These are phyloP conservation scores for Grantiella picta DNA, from an alignment of 2,113 vertebrate species.

Conservation along the genomic window DNA sequence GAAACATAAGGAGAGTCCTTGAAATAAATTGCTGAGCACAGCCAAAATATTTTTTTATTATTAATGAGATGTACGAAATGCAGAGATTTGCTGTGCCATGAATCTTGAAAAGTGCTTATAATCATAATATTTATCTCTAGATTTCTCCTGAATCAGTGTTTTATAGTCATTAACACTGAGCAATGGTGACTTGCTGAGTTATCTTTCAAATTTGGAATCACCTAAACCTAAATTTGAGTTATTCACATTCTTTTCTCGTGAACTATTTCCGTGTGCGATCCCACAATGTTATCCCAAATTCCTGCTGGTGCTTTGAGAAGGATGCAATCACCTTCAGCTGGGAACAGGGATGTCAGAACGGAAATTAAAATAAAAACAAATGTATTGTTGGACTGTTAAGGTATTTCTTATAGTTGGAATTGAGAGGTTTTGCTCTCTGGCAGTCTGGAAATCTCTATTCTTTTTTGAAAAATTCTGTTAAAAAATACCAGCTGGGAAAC, in stretches of 20 bases:
- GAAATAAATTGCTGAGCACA: background rate
- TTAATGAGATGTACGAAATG: background rate
- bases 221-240: background rate
- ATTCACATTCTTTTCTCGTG: background rate
- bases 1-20: background rate
- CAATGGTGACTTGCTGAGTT: background rate
- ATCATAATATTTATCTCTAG: background rate
- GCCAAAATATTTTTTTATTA: background rate
- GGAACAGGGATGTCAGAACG: background rate
- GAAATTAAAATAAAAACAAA: background rate
- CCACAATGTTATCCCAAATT: background rate
- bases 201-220: background rate
- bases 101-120: background rate
- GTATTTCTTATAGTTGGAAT: background rate
- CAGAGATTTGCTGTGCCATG: background rate
- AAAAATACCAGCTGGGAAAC: background rate
- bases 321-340: background rate
- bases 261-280: background rate
- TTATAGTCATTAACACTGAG: background rate
- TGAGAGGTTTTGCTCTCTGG: rapidly evolving
- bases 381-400: background rate
- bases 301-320: background rate
- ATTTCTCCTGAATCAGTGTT: background rate
- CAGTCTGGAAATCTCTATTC: rapidly evolving
- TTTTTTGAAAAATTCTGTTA: background rate